A percentile compares a stretch with the other conserved stretches of the same genome.
These are phyloP conservation scores for Zaprionus ornatus DNA, from an alignment of 1,140 invertebrate species.

Conservation along the genomic window DNA sequence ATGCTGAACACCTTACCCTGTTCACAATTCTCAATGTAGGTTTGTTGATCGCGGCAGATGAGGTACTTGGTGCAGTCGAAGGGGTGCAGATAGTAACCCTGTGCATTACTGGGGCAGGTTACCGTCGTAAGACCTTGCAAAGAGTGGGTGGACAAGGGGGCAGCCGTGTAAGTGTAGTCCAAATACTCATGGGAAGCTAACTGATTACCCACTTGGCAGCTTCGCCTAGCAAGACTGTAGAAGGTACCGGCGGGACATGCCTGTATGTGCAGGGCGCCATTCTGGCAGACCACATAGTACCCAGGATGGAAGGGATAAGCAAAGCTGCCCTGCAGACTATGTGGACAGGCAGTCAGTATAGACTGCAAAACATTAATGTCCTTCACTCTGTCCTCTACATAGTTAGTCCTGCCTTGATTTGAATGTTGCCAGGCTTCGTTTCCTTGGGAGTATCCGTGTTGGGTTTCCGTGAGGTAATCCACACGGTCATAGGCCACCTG, in stretches of 20 bases:
- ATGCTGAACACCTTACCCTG: slow-evolving; percentile 67
- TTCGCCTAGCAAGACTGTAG: slow-evolving; percentile 62
- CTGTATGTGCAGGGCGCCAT: slow-evolving; percentile 52
- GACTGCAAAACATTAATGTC: slow-evolving; percentile 17
- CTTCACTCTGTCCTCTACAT: not conserved
- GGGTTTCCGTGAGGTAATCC: slow-evolving; percentile 49
- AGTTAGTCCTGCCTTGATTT: too few relatives aligned
- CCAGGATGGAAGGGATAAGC: slow-evolving; percentile 69
- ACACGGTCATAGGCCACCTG: slow-evolving; percentile 55
- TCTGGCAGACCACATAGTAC: slow-evolving; percentile 61
- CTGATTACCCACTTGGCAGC: slow-evolving; percentile 27
- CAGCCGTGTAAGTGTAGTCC: slow-evolving; percentile 43
- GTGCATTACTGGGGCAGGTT: slow-evolving; percentile 50
- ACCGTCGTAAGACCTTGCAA: slow-evolving; percentile 51
- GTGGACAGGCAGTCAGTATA: slow-evolving; percentile 47
- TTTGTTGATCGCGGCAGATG: slow-evolving; percentile 86
- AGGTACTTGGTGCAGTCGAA: slow-evolving; percentile 87
- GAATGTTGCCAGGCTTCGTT: too few relatives aligned
- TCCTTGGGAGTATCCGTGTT: slow-evolving; percentile 34
- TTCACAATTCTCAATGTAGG: slow-evolving; percentile 86
- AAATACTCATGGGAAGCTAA: slow-evolving; percentile 50
- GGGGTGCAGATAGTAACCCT: slow-evolving; percentile 86
- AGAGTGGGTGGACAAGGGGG: slow-evolving; percentile 39
- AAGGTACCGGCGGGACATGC: slow-evolving; percentile 46
- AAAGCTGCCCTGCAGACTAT: slow-evolving; percentile 47